Evolutionary conservation across 2,888 invertebrate species (phyloP), one percentile per base, ranked within the genome.

Genomic region (Myopa tessellatipennis): DNA sequence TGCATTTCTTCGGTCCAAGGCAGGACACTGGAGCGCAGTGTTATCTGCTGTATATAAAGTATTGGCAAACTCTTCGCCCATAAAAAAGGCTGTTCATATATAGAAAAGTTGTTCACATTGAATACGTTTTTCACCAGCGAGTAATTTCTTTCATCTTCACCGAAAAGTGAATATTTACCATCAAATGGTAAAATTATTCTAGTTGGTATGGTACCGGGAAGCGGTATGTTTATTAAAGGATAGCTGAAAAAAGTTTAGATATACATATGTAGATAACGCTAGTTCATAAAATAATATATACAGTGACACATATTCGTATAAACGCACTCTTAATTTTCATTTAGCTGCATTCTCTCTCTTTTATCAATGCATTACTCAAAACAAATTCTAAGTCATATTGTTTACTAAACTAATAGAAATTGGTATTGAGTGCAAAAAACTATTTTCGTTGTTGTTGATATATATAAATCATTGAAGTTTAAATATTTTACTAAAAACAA

Each of bases 151-250:
- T 80, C 81, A 26, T 82, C 81, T 78, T 87, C 83, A 7, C 83
- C 84, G 78, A 86, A 85, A 5, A 87, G 82, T 58, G 85, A 83
- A 65, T 87, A 85, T 77, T 85, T 85, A n/a, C 85, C 86, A 77
- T 91, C 89, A 75, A 89, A 90, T 50, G 92, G 92, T 55, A 93
- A 85, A 84, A 91, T 91, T 68, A 93, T 90, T 85, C 93, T 92
- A 68, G 94, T 94, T 14, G 97, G 97, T 82, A 95, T 94, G 85
- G 96, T 97, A 79, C 97, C 97, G 26, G 97, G 96, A 84, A 98
- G 91, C 4, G 98, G 97, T 80, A 98, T 92, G 90, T 95, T 94
- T 82, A 96, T 90, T 79, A 97, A 89, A 0, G 97, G 97, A 87
- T 94, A 95, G 88, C 97, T 97, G 90, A 55, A 91, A 91, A 81